Base-by-base conservation (phyloP, 30 jellyfish, hydroid and myxozoan species). In the Mastigias papua region DNA sequence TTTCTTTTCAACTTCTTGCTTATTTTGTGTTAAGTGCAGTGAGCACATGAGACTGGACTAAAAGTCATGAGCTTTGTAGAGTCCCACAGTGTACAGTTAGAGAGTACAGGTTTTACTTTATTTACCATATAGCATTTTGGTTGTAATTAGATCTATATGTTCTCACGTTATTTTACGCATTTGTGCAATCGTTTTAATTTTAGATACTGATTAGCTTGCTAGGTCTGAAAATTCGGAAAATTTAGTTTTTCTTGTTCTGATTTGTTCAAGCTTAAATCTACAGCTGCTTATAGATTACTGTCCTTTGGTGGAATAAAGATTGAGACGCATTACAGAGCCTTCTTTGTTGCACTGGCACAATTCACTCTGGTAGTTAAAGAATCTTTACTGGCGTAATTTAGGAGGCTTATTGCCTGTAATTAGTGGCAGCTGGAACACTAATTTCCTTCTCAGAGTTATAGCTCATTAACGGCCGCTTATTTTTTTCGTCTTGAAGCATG, bases 211-310 rank as follows among this genome's bases (percentile, higher is more conserved):
- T 37, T 11, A 37, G 11, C 10, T 11, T 37, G 10, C 11, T 37
- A 3, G 11, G 6, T 37, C 11, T 37, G 54, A 37, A 37, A 3
- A 3, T 37, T 11, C 11, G 11, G 6, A 37, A 37, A 11, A 37
- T 37, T 37, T 37, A 37, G 54, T 37, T 37, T 37, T 6, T 37
- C 54, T 37, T 37, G 54, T 6, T 11, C 54, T 37, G 54, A 37
- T 51, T 21, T 51, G 25, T 51, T 5, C 27, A 23, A 21, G 17
- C 25, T 17, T 1, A 51, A 51, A 23, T 63, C 26, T 63, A 23
- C 74, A 63, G 48, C 74, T 63, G 74, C 74, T 63, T 23, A 26
- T 9, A 63, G 74, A 63, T n/a, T 63, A 63, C 34, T n/a, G 19
- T 51, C 27, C 6, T 37, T 37, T 11, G 11, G 54, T 37, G 11